These are phyloP conservation scores for Podotricha telesiphe DNA, from an alignment of 2,888 invertebrate genomes.

Conservation along the genomic window DNA sequence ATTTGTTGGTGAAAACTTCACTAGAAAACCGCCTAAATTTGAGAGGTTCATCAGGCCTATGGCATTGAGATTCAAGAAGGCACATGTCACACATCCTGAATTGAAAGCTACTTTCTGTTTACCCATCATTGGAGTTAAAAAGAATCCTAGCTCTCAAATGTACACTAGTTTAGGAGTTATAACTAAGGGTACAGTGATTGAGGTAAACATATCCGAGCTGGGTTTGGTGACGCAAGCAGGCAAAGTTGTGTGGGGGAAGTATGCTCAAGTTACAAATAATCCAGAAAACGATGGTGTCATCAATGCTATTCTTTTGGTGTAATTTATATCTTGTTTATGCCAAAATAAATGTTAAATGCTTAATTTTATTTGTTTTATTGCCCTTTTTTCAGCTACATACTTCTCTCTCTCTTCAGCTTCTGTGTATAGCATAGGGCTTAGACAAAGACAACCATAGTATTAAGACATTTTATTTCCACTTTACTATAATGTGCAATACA, in stretches of 20 bases:
- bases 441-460: too few species aligned
- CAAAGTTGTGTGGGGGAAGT: constrained; percentile 99
- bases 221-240: constrained; percentile 99
- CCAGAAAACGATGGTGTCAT: constrained; percentile 99
- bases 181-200: constrained; percentile 98
- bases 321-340: constrained; percentile 57
- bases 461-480: too few species aligned
- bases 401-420: too few species aligned
- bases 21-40: constrained; percentile 99
- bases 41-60: constrained; percentile 99
- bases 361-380: constrained; percentile 37
- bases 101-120: constrained; percentile 98
- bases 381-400: not conserved
- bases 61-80: constrained; percentile 97
- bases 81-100: constrained; percentile 99
- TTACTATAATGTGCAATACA: too few species aligned
- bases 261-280: constrained; percentile 99
- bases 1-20: constrained; percentile 98
- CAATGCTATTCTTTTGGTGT: constrained; percentile 98
- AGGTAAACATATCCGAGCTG: constrained; percentile 98
- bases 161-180: constrained; percentile 98
- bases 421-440: too few species aligned
- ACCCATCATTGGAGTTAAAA: constrained; percentile 99
- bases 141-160: constrained; percentile 98
- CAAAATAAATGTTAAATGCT: constrained; percentile 44